These are phyloP conservation scores for Popillia japonica DNA, from an alignment of 1,140 invertebrate species.

Conservation along the genomic window DNA sequence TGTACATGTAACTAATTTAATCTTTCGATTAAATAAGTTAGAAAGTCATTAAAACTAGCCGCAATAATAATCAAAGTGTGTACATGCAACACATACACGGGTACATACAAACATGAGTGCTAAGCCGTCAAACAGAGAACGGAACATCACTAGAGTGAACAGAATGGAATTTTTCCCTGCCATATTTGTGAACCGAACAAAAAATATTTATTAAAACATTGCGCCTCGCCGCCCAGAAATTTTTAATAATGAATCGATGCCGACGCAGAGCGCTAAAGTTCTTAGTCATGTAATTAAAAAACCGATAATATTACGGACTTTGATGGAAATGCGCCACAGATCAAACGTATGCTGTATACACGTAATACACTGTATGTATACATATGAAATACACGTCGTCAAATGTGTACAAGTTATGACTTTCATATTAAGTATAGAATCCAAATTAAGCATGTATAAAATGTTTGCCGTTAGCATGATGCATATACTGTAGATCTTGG, in stretches of 20 bases:
- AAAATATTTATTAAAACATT: constrained; percentile 17
- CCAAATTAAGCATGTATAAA: too few species aligned
- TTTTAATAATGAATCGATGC: neutral
- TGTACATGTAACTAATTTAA: neutral
- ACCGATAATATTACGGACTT: constrained; percentile 14
- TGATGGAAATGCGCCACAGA: constrained; percentile 4
- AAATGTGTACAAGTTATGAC: too few species aligned
- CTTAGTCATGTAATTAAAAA: constrained; percentile 19
- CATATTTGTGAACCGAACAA: constrained; percentile 1
- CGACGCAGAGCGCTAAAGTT: neutral
- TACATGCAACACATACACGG: neutral
- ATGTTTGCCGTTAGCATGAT: too few species aligned
- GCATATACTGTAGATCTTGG: too few species aligned
- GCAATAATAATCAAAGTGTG: constrained; percentile 5
- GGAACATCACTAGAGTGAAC: neutral
- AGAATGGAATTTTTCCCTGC: neutral
- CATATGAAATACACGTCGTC: too few species aligned
- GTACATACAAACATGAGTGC: neutral
- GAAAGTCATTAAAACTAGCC: neutral
- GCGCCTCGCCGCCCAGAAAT: constrained; percentile 2
- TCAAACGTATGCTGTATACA: neutral
- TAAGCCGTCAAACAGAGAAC: neutral
- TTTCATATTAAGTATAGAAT: too few species aligned
- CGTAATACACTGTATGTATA: too few species aligned
- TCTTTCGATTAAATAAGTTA: constrained; percentile 1